These are phyloP conservation scores for Calliphora vomitoria DNA, from an alignment of 2,888 invertebrate species.

Conservation along the genomic window DNA sequence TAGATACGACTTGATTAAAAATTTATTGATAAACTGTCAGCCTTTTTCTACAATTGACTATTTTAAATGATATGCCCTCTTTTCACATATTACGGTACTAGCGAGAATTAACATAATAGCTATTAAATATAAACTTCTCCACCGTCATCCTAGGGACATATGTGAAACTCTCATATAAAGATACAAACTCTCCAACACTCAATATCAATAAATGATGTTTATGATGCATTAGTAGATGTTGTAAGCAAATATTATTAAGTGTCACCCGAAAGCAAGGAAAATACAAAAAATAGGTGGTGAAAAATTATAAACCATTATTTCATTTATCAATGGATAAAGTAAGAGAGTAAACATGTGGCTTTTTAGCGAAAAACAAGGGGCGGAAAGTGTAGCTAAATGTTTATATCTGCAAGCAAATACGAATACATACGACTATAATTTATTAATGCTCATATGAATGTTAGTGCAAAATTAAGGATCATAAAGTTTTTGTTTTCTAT, in stretches of 20 bases:
- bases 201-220: slow-evolving; percentile 64
- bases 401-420: slow-evolving; percentile 1
- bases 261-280: slow-evolving; percentile 44
- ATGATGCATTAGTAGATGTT: slow-evolving; percentile 59
- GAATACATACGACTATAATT: slow-evolving; percentile 20
- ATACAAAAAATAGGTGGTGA: slow-evolving; percentile 71
- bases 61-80: too few relatives aligned
- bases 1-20: too few relatives aligned
- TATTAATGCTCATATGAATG: slow-evolving; percentile 55
- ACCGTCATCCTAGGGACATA: neutral
- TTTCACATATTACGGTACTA: too few relatives aligned
- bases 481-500: slow-evolving; percentile 48
- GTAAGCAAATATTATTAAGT: slow-evolving; percentile 67
- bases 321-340: slow-evolving; percentile 47
- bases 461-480: slow-evolving; percentile 40
- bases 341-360: slow-evolving; percentile 54
- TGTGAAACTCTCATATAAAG: slow-evolving; percentile 14
- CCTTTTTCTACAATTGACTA: too few relatives aligned
- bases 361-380: slow-evolving; percentile 51
- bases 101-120: too few relatives aligned
- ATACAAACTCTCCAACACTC: slow-evolving; percentile 33
- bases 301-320: slow-evolving; percentile 68
- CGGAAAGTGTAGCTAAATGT: slow-evolving; percentile 64
- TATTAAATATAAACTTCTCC: too few relatives aligned
- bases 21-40: too few relatives aligned